phyloP scores from a whole-genome alignment of 2,113 vertebrate species.

The Nesogale talazaci region DNA sequence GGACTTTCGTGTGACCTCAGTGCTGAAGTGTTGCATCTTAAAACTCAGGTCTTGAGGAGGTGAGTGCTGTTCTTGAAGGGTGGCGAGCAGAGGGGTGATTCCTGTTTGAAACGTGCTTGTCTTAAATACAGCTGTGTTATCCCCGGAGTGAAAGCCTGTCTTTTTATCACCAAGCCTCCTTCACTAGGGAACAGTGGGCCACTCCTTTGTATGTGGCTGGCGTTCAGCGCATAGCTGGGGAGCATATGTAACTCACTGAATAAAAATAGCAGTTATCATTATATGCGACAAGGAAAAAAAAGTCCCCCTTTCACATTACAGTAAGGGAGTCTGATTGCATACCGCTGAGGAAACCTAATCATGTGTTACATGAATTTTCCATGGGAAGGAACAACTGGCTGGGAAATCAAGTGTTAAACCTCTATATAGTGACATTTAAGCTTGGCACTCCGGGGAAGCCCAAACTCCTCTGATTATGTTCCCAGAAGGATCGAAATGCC shows the following conservation, averaged over 20 bases:
- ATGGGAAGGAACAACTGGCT: slow-evolving; percentile 75
- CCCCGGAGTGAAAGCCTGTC: slow-evolving; percentile 57
- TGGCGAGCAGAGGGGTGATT: not conserved
- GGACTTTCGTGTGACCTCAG: slow-evolving; percentile 18
- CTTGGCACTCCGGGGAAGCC: slow-evolving; percentile 64
- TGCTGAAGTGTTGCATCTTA: not conserved
- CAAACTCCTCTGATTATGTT: slow-evolving; percentile 50
- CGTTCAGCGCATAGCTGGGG: not conserved
- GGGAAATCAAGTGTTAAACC: slow-evolving; percentile 76
- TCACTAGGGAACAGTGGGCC: not conserved
- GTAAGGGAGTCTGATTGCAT: slow-evolving; percentile 69
- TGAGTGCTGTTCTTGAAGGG: not conserved
- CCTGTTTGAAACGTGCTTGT: slow-evolving; percentile 52
- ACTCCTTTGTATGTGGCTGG: slow-evolving; percentile 40
- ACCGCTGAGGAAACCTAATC: slow-evolving; percentile 74
- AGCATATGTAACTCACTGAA: slow-evolving; percentile 52
- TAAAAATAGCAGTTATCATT: slow-evolving; percentile 65
- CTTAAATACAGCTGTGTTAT: slow-evolving; percentile 34
- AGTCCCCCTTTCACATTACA: slow-evolving; percentile 64
- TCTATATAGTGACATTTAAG: slow-evolving; percentile 68
- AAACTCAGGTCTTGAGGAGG: not conserved
- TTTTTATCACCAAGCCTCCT: slow-evolving; percentile 34
- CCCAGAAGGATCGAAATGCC: slow-evolving; percentile 80
- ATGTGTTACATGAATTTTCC: slow-evolving; percentile 75
- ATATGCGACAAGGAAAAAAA: not conserved